Conservation (phyloP, 2,797 vertebrate species). For the Gallirallus australis region DNA sequence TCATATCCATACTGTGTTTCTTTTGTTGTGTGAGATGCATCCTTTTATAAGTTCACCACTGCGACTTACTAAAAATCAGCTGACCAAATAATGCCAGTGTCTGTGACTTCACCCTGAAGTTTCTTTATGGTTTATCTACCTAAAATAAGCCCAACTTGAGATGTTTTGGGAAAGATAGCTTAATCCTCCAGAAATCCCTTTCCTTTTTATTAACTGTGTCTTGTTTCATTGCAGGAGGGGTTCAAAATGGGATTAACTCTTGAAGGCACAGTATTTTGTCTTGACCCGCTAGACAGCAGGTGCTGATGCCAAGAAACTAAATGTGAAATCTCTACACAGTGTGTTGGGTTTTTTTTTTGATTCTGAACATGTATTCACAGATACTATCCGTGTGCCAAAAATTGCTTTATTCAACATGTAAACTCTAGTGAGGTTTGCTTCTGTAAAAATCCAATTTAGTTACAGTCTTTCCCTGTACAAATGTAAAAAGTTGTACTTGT, state of each 20-base stretch:
- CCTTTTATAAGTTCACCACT: background rate
- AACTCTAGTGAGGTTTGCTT: slow-evolving; percentile 63
- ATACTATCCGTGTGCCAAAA: slow-evolving; percentile 70
- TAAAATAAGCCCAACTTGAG: background rate
- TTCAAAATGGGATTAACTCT: slow-evolving; percentile 99
- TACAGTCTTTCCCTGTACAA: slow-evolving; percentile 55
- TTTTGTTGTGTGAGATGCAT: background rate
- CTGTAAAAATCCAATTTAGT: slow-evolving; percentile 50
- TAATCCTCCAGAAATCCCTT: background rate
- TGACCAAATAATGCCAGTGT: background rate
- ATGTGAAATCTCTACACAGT: background rate
- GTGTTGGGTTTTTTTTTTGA: background rate
- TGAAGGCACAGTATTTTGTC: slow-evolving; percentile 97
- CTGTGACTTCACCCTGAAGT: background rate
- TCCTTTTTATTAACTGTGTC: background rate
- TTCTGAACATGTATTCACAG: slow-evolving; percentile 15
- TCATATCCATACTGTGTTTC: background rate
- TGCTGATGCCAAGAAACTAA: slow-evolving; percentile 87
- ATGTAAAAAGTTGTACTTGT: slow-evolving; percentile 67
- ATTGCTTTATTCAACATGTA: slow-evolving; percentile 64
- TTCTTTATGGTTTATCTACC: background rate
- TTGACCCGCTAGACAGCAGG: slow-evolving; percentile 93
- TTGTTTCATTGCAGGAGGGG: slow-evolving; percentile 92
- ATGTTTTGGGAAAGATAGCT: background rate
- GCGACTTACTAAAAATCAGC: background rate